Conservation (phyloP, 2,888 invertebrate genomes). For the Trachelus troglodyta region DNA sequence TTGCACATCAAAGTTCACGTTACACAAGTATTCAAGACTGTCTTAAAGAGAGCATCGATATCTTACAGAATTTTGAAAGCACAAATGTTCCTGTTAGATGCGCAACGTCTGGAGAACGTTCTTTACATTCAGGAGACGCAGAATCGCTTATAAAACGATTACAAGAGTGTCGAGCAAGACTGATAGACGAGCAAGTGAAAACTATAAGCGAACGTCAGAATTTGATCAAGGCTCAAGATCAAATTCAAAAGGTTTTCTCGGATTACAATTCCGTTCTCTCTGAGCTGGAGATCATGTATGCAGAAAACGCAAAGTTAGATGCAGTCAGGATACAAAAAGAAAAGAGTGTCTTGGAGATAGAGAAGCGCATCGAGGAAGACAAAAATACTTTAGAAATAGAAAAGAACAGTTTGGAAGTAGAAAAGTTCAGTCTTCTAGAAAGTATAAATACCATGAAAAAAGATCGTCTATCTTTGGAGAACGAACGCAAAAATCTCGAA, state of each 20-base stretch:
- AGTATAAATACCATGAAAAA: not conserved
- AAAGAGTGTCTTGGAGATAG: not conserved
- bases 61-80: conserved; percentile 31
- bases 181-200: conserved; percentile 41
- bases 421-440: not conserved
- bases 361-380: conserved; percentile 25
- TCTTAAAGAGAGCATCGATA: conserved; percentile 41
- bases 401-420: conserved; percentile 21
- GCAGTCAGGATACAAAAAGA: conserved; percentile 5
- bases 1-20: conserved; percentile 40
- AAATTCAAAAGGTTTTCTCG: conserved; percentile 49
- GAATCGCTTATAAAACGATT: conserved; percentile 27
- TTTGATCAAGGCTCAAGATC: conserved; percentile 43
- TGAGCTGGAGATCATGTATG: conserved; percentile 46
- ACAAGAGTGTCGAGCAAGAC: conserved; percentile 28
- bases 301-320: conserved; percentile 40
- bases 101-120: not conserved
- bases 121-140: not conserved
- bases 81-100: not conserved
- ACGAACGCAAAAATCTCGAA: conserved; percentile 24
- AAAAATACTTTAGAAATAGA: conserved; percentile 30
- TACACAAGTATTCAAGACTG: conserved; percentile 41
- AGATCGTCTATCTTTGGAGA: conserved; percentile 10
- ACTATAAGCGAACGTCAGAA: conserved; percentile 42
- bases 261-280: conserved; percentile 46